Evolutionary conservation across 2,113 vertebrate genomes (phyloP).

Genomic region (Morone saxatilis): DNA sequence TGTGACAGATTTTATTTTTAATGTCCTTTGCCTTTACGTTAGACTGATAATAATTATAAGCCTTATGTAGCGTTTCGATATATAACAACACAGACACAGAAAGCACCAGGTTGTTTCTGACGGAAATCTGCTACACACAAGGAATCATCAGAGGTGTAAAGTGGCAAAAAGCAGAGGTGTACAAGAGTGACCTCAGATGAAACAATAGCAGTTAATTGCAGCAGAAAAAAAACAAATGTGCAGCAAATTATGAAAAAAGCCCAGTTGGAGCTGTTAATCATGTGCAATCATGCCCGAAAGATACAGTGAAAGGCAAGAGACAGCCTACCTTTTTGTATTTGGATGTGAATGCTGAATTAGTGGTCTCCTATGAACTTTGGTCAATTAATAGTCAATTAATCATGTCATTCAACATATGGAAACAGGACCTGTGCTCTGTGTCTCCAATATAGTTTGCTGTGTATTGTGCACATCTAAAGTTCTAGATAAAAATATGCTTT

Average conservation of each 20-base stretch:
- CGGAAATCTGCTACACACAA: background rate
- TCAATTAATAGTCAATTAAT: background rate
- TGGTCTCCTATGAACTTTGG: background rate
- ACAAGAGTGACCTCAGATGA: background rate
- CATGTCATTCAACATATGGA: background rate
- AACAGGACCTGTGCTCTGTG: background rate
- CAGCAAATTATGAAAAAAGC: background rate
- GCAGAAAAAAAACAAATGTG: background rate
- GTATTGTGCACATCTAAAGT: background rate
- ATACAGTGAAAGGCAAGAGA: background rate
- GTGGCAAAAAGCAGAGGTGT: background rate
- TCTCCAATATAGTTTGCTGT: background rate
- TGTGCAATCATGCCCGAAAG: background rate
- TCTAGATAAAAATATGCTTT: background rate
- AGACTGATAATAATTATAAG: background rate
- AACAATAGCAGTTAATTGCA: background rate
- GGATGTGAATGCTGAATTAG: background rate
- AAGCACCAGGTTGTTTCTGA: conserved; percentile 9
- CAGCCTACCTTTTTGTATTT: background rate
- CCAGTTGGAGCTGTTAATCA: background rate
- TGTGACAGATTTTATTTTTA: background rate
- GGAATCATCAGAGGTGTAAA: background rate
- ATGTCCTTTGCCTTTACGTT: background rate
- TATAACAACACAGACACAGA: background rate
- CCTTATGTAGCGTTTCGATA: background rate